Conservation (phyloP, 2,888 invertebrate genomes). For the Phlogophora meticulosa region DNA sequence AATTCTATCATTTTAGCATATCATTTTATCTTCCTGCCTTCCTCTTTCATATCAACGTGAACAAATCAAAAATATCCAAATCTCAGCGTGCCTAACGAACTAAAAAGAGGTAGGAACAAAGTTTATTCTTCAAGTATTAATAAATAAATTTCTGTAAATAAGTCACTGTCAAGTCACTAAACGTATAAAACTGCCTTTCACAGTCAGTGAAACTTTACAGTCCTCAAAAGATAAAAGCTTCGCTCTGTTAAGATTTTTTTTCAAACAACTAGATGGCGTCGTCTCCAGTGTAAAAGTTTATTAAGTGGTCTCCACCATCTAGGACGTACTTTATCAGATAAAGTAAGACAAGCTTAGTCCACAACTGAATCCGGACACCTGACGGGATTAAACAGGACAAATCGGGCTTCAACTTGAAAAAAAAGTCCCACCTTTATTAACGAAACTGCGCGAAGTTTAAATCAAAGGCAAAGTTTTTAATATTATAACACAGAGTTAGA, state of each 20-base stretch:
- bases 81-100: no score
- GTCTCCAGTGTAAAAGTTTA: constrained; percentile 20
- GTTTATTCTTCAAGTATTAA: no score
- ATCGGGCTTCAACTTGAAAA: constrained; percentile 17
- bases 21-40: no score
- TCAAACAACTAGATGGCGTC: background rate
- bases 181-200: constrained; percentile 4
- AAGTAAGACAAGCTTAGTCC: constrained; percentile 8
- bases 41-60: no score
- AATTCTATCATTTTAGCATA: no score
- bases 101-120: no score
- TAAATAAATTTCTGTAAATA: no score
- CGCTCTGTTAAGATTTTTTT: constrained; percentile 6
- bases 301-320: constrained; percentile 10
- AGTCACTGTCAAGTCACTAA: constrained; percentile 2
- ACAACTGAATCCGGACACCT: constrained; percentile 38
- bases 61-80: no score
- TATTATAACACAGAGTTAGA: constrained; percentile 69
- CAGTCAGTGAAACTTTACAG: constrained; percentile 10
- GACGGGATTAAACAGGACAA: constrained; percentile 30
- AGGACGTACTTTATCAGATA: constrained; percentile 15
- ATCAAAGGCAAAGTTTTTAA: constrained; percentile 76
- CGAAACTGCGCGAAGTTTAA: constrained; percentile 69
- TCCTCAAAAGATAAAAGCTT: constrained; percentile 9
- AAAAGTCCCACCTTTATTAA: constrained; percentile 64